A percentile compares a stretch with the other conserved stretches of the same genome.
These are phyloP conservation scores for Microctonus hyperodae DNA, from an alignment of 2,888 invertebrate species.

Conservation along the genomic window DNA sequence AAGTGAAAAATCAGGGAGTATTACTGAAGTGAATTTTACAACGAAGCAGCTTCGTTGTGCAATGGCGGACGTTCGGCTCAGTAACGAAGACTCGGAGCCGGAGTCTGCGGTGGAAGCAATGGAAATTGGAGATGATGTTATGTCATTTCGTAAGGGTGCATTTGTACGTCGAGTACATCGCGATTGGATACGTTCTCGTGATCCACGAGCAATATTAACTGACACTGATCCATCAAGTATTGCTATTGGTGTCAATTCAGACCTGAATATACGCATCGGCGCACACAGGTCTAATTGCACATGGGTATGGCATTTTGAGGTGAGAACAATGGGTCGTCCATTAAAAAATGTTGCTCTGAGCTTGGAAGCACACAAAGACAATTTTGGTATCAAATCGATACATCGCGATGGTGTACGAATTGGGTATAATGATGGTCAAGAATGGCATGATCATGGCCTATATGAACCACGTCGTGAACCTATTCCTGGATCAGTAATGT, in stretches of 20 bases:
- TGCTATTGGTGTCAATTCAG: slow-evolving; percentile 33
- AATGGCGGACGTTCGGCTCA: slow-evolving; percentile 33
- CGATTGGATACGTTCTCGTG: slow-evolving; percentile 41
- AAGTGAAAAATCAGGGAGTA: background rate
- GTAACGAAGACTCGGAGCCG: slow-evolving; percentile 21
- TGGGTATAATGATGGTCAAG: slow-evolving; percentile 44
- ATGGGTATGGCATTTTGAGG: slow-evolving; percentile 42
- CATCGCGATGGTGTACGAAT: slow-evolving; percentile 35
- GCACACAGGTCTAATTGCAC: slow-evolving; percentile 34
- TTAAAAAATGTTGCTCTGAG: slow-evolving; percentile 48
- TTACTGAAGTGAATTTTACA: background rate
- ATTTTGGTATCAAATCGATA: slow-evolving; percentile 49
- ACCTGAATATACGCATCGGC: slow-evolving; percentile 39
- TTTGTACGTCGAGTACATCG: slow-evolving; percentile 38
- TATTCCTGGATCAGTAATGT: slow-evolving; percentile 27
- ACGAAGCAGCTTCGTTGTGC: slow-evolving; percentile 19
- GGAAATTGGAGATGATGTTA: slow-evolving; percentile 2
- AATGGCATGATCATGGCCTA: slow-evolving; percentile 39
- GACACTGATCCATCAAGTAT: slow-evolving; percentile 37
- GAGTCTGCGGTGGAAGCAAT: slow-evolving; percentile 25
- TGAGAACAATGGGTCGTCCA: slow-evolving; percentile 43
- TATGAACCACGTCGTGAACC: slow-evolving; percentile 22
- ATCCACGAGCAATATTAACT: slow-evolving; percentile 40
- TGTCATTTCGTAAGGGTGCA: slow-evolving; percentile 31
- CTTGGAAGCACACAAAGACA: slow-evolving; percentile 45